These are phyloP conservation scores for Pseudococcus longispinus DNA, from an alignment of 2,888 invertebrate genomes.

Conservation along the genomic window DNA sequence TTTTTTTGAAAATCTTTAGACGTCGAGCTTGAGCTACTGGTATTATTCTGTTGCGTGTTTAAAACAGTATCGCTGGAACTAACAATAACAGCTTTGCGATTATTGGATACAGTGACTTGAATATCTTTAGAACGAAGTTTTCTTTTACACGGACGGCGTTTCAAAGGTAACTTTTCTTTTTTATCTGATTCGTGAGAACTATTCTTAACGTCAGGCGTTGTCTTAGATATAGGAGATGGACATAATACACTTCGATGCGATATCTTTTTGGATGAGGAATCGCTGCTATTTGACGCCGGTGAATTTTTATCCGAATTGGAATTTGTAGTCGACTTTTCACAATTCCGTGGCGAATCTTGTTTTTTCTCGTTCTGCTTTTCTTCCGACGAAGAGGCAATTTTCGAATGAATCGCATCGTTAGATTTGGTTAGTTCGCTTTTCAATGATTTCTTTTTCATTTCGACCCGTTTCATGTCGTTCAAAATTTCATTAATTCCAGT, in stretches of 20 bases:
- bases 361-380: background rate
- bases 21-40: background rate
- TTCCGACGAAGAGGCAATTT: background rate
- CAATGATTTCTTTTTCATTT: conserved; percentile 19
- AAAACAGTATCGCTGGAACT: background rate
- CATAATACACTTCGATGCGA: background rate
- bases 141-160: conserved; percentile 5
- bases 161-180: background rate
- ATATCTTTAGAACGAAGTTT: background rate
- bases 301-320: background rate
- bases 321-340: background rate
- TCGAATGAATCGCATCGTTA: background rate
- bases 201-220: background rate
- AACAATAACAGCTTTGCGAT: background rate
- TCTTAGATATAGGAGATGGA: conserved; percentile 8
- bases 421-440: background rate
- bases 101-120: background rate
- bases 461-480: background rate
- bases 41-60: background rate
- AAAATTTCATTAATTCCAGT: background rate
- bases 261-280: background rate
- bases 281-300: background rate
- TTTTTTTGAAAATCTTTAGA: background rate
- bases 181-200: background rate
- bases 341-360: background rate